Evolutionary conservation across 2,888 invertebrate species (phyloP), one percentile per base, ranked within the genome.

Genomic region (Ochlodes sylvanus): DNA sequence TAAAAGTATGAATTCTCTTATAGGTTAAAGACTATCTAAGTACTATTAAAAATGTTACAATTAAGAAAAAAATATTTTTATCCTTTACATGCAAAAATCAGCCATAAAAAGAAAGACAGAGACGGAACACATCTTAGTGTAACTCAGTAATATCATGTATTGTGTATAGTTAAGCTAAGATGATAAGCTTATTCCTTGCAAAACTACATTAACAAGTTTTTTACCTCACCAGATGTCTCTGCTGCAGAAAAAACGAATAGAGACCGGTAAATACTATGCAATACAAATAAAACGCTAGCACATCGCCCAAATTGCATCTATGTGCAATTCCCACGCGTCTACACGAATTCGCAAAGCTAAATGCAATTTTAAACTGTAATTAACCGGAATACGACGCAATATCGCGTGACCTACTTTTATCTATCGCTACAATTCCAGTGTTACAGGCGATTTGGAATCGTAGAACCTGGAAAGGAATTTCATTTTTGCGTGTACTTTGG

Each of bases 351-450:
- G 12, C 10, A 10, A 55, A 64, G 34, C 42, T 32, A 44, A 50
- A 65, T 34, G 65, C 65, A 52, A 65, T 58, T 58, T 65, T 58
- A 58, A 58, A 41, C 52, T 58, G 65, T 52, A 65, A 58, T 65
- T 65, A 58, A 65, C 15, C 19, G 27, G 12, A 52, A 65, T 52
- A 58, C 52, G 41, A 52, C 9, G 52, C 41, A 56, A 56, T 64
- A 58, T 52, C 27, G 14, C 21, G 21, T 21, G 27, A 41, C 38
- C 65, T 58, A 41, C 27, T 58, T 65, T 21, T 34, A 55, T 14
- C n/a, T 27, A 14, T 27, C 6, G 34, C 57, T 19, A 14, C 12
- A 21, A 41, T 21, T 57, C 34, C 56, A 10, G 6, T 41, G 12
- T 42, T 42, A 17, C 56, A 44, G 17, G 34, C 56, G 63, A 44